phyloP scores from a whole-genome alignment of 35 echinoderm and acorn worm species.

The Apostichopus parvimensis region DNA sequence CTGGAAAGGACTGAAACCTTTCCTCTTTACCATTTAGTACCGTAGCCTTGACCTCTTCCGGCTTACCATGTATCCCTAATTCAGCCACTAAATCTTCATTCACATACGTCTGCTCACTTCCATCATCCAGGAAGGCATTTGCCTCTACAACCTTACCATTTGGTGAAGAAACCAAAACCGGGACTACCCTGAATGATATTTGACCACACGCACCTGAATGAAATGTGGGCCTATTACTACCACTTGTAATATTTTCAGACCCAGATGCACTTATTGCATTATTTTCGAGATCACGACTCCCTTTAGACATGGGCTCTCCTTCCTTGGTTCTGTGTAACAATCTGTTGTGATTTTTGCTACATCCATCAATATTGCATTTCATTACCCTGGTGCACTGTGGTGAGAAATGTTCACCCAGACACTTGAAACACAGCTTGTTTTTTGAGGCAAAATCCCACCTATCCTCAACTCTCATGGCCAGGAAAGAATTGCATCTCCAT shows the following conservation, averaged over 20 bases:
- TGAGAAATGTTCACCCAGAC: constrained; percentile 14
- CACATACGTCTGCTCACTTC: constrained; percentile 23
- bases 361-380: constrained; percentile 43
- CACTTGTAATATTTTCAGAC: neutral
- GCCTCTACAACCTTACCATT: neutral
- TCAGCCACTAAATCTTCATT: constrained; percentile 29
- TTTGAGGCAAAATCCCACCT: constrained; percentile 39
- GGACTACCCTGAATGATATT: constrained; percentile 31
- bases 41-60: neutral
- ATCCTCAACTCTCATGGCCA: constrained; percentile 17
- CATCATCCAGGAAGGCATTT: constrained; percentile 48
- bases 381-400: neutral
- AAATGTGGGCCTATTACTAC: neutral
- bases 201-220: neutral
- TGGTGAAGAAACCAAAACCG: neutral
- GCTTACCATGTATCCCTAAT: neutral
- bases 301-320: constrained; percentile 12
- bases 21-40: constrained; percentile 34
- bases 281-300: neutral
- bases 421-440: constrained; percentile 38
- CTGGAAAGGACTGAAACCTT: constrained; percentile 37
- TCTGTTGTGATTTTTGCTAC: constrained; percentile 45
- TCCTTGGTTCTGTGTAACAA: constrained; percentile 33
- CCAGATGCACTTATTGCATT: neutral
- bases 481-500: constrained; percentile 41